Evolutionary conservation across 2,888 invertebrate species (phyloP).

Genomic region (Lithodes maja): DNA sequence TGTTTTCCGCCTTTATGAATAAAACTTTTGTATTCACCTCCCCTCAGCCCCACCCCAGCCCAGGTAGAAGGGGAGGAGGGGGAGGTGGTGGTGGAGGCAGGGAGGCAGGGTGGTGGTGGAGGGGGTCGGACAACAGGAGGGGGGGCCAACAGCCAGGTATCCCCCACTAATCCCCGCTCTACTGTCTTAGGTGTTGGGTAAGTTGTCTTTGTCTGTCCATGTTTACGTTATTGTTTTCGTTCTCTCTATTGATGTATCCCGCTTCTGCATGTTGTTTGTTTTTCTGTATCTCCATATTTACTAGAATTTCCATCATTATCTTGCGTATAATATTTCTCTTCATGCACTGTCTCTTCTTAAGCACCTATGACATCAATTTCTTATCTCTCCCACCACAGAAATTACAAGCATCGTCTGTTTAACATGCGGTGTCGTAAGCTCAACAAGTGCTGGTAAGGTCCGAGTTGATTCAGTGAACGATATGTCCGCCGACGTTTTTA

Average conservation of each 20-base stretch:
- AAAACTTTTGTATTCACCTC: neutral
- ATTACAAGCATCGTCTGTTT: slow-evolving; percentile 57
- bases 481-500: no score
- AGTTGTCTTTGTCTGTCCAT: neutral
- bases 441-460: slow-evolving; percentile 54
- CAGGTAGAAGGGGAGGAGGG: neutral
- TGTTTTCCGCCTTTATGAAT: no score
- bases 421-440: slow-evolving; percentile 56
- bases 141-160: neutral
- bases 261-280: neutral
- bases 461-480: no score
- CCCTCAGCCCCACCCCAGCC: neutral
- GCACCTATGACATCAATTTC: neutral
- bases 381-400: slow-evolving; percentile 35
- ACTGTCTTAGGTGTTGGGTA: slow-evolving; percentile 35
- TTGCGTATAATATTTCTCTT: neutral
- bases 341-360: neutral
- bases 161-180: neutral
- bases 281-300: neutral
- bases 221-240: neutral
- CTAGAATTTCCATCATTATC: neutral
- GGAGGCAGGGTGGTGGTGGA: neutral
- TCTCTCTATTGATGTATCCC: neutral
- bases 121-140: neutral
- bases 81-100: neutral